Percentiles rank a stretch among this genome's conserved stretches.
Evolutionary conservation across 2,797 vertebrate genomes (phyloP).

Genomic region (Danio jaintianensis): DNA sequence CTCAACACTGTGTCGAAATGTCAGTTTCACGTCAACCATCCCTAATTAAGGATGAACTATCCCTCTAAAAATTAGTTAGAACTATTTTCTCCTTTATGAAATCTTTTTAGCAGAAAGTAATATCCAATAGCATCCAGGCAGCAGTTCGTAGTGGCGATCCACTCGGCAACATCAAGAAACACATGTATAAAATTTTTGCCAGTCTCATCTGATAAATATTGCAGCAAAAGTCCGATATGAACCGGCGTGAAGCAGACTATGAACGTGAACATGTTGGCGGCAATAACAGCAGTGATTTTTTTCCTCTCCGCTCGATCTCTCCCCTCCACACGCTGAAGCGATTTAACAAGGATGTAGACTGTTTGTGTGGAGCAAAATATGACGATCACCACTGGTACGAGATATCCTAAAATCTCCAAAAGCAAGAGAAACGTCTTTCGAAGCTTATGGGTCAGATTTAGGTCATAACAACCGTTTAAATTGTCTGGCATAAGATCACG

Average conservation of each 20-base stretch:
- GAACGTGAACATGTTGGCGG: conserved; percentile 82
- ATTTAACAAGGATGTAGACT: conserved; percentile 66
- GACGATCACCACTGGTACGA: conserved; percentile 65
- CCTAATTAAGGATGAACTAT: no score
- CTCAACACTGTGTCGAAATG: no score
- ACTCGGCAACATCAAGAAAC: conserved; percentile 64
- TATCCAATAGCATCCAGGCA: conserved; percentile 83
- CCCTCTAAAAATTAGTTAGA: not conserved
- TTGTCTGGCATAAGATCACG: not conserved
- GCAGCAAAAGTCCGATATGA: conserved; percentile 69
- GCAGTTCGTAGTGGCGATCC: conserved; percentile 82
- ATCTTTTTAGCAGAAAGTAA: conserved; percentile 80
- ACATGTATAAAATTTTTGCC: fast-evolving
- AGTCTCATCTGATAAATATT: fast-evolving
- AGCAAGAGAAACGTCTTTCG: fast-evolving
- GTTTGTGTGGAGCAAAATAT: conserved; percentile 71
- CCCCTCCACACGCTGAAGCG: not conserved
- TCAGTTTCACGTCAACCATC: no score
- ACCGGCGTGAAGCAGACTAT: conserved; percentile 82
- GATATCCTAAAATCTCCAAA: conserved; percentile 64
- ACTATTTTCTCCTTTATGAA: conserved; percentile 37
- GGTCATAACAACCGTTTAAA: conserved; percentile 67
- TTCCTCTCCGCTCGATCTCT: conserved; percentile 59
- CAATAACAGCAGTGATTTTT: conserved; percentile 69
- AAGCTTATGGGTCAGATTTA: not conserved